Conservation (phyloP, 2,113 vertebrate species). For the Microtus pennsylvanicus region DNA sequence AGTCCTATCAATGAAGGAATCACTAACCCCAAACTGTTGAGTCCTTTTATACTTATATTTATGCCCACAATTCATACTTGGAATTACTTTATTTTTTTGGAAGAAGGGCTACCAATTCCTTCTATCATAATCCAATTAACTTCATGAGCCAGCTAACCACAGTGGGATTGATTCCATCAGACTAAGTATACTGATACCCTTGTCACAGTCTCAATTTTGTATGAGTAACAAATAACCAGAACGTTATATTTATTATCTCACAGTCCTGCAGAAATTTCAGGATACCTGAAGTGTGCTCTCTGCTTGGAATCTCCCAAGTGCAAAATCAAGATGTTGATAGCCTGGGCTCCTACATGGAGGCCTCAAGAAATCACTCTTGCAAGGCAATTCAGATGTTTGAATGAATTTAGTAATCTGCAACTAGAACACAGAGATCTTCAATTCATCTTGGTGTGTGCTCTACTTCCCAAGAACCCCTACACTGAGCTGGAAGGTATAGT, state of each 20-base stretch:
- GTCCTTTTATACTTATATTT: not conserved
- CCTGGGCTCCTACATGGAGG: not conserved
- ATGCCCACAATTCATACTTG: not conserved
- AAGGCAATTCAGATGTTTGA: not conserved
- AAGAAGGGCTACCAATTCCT: not conserved
- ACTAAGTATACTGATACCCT: not conserved
- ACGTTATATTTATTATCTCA: not conserved
- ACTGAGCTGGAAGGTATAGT: not conserved
- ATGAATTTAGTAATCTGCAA: not conserved
- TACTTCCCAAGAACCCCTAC: not conserved
- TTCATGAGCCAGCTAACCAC: not conserved
- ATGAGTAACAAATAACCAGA: conserved; percentile 11
- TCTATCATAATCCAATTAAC: not conserved
- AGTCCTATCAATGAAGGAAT: not conserved
- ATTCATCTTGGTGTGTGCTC: not conserved
- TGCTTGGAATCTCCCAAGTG: not conserved
- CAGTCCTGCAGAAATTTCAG: not conserved
- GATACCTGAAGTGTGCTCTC: not conserved
- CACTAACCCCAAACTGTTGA: not conserved
- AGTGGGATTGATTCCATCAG: not conserved
- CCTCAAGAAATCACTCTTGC: not conserved
- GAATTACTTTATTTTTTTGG: not conserved
- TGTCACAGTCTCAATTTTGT: not conserved
- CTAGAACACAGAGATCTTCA: not conserved
- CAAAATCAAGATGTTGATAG: not conserved